Percentiles rank a stretch among this genome's conserved stretches.
Evolutionary conservation across 2,797 vertebrate genomes (phyloP).

Genomic region (Schizopygopsis pylzovi): DNA sequence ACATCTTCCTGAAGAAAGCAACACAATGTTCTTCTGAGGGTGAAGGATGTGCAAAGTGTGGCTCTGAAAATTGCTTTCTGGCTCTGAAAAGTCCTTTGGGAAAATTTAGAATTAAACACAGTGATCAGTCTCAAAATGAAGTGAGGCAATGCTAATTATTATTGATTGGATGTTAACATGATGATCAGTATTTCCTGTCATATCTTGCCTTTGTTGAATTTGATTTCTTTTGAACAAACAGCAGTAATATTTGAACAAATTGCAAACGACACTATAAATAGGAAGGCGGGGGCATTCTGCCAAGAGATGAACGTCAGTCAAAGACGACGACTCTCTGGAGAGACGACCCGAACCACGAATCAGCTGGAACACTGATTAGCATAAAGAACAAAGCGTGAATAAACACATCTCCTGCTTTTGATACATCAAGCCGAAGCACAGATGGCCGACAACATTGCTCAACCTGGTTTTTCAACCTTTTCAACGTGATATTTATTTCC

Average conservation of each 20-base stretch:
- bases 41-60: constrained; percentile 13
- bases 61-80: constrained; percentile 20
- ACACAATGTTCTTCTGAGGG: constrained; percentile 10
- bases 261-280: constrained; percentile 30
- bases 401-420: constrained; percentile 36
- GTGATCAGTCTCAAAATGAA: constrained; percentile 48
- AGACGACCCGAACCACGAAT: constrained; percentile 43
- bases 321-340: constrained; percentile 40
- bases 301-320: constrained; percentile 1
- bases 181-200: constrained; percentile 52
- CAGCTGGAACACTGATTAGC: constrained; percentile 53
- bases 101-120: constrained; percentile 42
- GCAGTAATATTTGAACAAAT: constrained; percentile 54
- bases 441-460: constrained; percentile 21
- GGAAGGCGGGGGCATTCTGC: constrained; percentile 13
- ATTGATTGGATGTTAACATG: constrained; percentile 47
- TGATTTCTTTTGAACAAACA: constrained; percentile 45
- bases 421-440: constrained; percentile 31
- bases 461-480: constrained; percentile 14
- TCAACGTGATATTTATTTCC: constrained; percentile 17
- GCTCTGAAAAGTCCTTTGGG: constrained; percentile 36
- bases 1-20: constrained; percentile 39
- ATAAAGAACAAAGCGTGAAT: constrained; percentile 56
- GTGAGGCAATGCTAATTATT: constrained; percentile 50
- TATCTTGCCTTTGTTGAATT: constrained; percentile 25